These are phyloP conservation scores for Lottia gigantea DNA, from an alignment of 2,888 invertebrate species.

Conservation along the genomic window DNA sequence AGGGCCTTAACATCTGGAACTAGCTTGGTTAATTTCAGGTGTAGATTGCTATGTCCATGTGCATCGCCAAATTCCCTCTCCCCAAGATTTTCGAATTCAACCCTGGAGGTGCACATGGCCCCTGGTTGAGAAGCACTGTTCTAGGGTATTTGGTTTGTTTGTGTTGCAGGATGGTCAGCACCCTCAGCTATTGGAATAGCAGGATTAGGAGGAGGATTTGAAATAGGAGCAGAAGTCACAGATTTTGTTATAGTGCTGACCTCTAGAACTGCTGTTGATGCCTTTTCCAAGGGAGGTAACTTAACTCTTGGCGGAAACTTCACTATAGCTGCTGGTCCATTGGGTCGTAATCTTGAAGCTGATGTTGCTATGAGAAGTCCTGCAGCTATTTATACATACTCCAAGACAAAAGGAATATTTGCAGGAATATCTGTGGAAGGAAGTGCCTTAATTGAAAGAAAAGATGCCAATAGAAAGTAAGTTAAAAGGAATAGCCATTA, in stretches of 20 bases:
- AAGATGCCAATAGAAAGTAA: conserved; percentile 65
- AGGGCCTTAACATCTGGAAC: no score
- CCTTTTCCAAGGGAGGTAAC: conserved; percentile 66
- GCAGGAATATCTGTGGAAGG: conserved; percentile 66
- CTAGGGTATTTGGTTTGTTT: background rate
- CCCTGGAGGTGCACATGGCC: no score
- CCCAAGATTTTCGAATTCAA: no score
- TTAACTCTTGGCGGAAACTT: conserved; percentile 64
- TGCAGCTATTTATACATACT: conserved; percentile 65
- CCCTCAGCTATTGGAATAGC: conserved; percentile 64
- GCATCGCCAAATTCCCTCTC: background rate
- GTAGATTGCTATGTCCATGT: background rate
- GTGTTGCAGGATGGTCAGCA: conserved; percentile 60
- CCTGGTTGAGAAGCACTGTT: no score
- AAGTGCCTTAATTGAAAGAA: conserved; percentile 62
- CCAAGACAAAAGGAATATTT: conserved; percentile 62
- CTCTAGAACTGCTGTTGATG: conserved; percentile 58
- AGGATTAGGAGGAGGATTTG: conserved; percentile 65
- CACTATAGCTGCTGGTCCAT: conserved; percentile 64
- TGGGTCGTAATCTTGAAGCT: conserved; percentile 59
- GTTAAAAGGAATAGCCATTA: conserved; percentile 10
- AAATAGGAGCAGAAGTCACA: conserved; percentile 65
- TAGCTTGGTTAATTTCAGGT: background rate
- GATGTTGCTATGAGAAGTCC: conserved; percentile 60
- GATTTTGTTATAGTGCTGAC: conserved; percentile 65